phyloP scores from a whole-genome alignment of 2,797 vertebrate species.

The Australoheros facetus region DNA sequence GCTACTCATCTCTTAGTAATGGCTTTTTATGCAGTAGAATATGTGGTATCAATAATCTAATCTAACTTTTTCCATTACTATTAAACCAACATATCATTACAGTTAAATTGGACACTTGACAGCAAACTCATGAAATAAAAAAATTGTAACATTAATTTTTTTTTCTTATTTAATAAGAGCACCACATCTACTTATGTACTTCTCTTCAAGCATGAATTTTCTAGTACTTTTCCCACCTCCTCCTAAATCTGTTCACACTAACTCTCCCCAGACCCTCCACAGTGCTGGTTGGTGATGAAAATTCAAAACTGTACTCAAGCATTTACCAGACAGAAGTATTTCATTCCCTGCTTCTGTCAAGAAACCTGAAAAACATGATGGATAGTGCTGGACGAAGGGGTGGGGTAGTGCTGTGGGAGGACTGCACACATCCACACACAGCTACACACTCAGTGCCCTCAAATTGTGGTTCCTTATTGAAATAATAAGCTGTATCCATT shows the following conservation, averaged over 20 bases:
- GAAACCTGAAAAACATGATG: constrained; percentile 48
- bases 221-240: neutral
- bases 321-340: constrained; percentile 48
- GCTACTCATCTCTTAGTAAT: neutral
- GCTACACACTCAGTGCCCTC: constrained; percentile 10
- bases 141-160: neutral
- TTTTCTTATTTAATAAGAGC: neutral
- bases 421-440: neutral
- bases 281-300: constrained; percentile 21
- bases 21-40: neutral
- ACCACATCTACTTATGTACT: neutral
- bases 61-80: neutral
- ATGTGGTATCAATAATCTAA: neutral
- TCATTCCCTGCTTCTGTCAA: constrained; percentile 49
- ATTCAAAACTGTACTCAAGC: constrained; percentile 45
- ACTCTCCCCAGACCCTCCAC: constrained; percentile 50
- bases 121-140: no score
- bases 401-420: constrained; percentile 21
- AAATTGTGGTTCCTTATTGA: constrained; percentile 68
- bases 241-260: constrained; percentile 18
- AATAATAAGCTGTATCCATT: constrained; percentile 67
- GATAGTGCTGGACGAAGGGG: constrained; percentile 36
- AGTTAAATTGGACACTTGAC: neutral
- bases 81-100: neutral
- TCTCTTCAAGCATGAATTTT: neutral